Base-by-base conservation (phyloP, 2,888 invertebrate genomes). In the Beris chalybata region DNA sequence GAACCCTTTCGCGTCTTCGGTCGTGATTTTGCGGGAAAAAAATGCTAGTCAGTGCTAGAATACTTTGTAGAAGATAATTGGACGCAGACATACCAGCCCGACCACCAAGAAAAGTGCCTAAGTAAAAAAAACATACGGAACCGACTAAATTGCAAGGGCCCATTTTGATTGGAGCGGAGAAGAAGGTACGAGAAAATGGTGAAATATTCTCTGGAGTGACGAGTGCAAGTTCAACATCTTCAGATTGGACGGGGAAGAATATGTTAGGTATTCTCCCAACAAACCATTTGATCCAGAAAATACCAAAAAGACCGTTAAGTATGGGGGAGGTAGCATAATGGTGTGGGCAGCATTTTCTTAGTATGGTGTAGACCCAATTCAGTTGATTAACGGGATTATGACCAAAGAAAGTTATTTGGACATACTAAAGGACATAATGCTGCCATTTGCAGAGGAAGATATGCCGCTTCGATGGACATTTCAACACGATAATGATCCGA, bases 331-430 rank as follows among this genome's bases (percentile, higher is more conserved):
- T n/a, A n/a, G n/a, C n/a, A n/a, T 13, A 52, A 52, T 15, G 11
- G 15, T 47, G 52, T 52, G 52, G 52, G 52, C 52, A n/a, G n/a
- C n/a, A n/a, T n/a, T n/a, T n/a, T n/a, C n/a, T n/a, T n/a, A n/a
- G n/a, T n/a, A n/a, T n/a, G 58, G 59, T 65, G 59, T 58, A 47
- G 65, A 57, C 44, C 53, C 67, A 48, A 31, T 67, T 58, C 64
- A 57, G 45, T 56, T 57, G 52, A 67, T 66, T 45, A 29, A 53
- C 47, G 48, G 32, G 31, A 54, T 58, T 53, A 68, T 65, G 55
- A 47, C 47, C 47, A 38, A 53, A 50, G 32, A 64, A 38, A 44
- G 57, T 47, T 64, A 67, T 15, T 38, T 44, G 6, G 44, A 50
- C 45, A 54, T 66, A n/a, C 56, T 65, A 13, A 57, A 57, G 9